A percentile compares a stretch with the other conserved stretches of the same genome.
Conservation (phyloP, 2,888 invertebrate species). For the Drosophila tripunctata region DNA sequence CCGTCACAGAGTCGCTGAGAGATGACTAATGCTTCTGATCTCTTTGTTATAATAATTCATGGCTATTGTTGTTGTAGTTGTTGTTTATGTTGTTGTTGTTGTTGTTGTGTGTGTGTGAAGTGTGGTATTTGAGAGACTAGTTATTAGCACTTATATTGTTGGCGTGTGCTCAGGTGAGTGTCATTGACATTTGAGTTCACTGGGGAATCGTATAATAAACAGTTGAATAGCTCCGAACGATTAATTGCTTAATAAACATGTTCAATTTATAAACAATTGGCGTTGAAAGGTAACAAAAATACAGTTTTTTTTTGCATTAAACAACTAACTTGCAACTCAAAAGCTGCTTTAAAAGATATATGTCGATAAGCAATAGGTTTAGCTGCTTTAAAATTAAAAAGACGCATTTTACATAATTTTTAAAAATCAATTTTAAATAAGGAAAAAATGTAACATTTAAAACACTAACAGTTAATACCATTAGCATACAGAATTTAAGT, state of each 20-base stretch:
- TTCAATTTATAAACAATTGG: not conserved
- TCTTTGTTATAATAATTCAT: constrained; percentile 53
- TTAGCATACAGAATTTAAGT: too few species aligned
- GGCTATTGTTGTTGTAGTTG: constrained; percentile 27
- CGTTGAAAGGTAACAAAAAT: not conserved
- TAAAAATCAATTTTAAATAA: too few species aligned
- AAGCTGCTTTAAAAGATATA: too few species aligned
- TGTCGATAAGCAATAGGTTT: too few species aligned
- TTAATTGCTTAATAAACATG: constrained; percentile 12
- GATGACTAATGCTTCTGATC: constrained; percentile 72
- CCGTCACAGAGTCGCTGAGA: constrained; percentile 13
- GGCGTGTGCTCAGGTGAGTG: constrained; percentile 33
- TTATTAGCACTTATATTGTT: constrained; percentile 60
- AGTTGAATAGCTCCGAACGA: not conserved
- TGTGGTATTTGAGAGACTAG: constrained; percentile 50
- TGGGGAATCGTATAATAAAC: not conserved
- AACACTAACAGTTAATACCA: too few species aligned
- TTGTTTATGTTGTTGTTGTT: constrained; percentile 6
- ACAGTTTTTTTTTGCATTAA: not conserved
- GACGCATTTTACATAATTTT: too few species aligned
- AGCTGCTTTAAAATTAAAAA: too few species aligned
- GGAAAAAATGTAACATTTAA: too few species aligned
- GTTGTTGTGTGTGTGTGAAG: constrained; percentile 28
- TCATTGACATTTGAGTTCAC: constrained; percentile 45
- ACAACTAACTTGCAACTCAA: not conserved